Conservation (phyloP, 2,888 invertebrate species). For the Tridacna gigas region DNA sequence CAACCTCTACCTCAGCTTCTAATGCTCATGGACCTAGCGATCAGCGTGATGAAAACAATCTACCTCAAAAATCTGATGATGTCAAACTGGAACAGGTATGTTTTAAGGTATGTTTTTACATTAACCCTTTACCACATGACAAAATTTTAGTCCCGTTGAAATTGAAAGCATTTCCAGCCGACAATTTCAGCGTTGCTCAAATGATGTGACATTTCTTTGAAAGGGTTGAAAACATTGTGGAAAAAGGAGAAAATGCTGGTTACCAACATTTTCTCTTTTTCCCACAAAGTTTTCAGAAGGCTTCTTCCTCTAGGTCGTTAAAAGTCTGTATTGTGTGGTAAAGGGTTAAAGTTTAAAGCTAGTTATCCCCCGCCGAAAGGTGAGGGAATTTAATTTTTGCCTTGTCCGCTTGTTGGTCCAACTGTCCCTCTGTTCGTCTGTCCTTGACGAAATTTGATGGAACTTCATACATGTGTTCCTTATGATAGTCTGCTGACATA, state of each 20-base stretch:
- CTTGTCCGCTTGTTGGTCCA: too few relatives aligned
- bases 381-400: too few relatives aligned
- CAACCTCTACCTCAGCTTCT: conserved; percentile 62
- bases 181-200: too few relatives aligned
- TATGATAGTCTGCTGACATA: too few relatives aligned
- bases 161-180: too few relatives aligned
- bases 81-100: conserved; percentile 78
- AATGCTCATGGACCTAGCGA: conserved; percentile 52
- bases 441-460: too few relatives aligned
- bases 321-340: too few relatives aligned
- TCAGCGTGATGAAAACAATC: conserved; percentile 47
- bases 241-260: not conserved
- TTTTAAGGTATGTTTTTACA: not conserved
- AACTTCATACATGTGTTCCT: too few relatives aligned
- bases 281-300: not conserved
- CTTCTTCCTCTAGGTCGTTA: too few relatives aligned
- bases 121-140: not conserved
- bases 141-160: not conserved
- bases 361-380: too few relatives aligned
- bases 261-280: not conserved
- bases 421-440: too few relatives aligned
- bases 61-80: conserved; percentile 58
- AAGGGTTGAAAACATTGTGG: not conserved
- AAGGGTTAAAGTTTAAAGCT: too few relatives aligned
- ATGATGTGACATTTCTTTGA: not conserved